Evolutionary conservation across 2,797 vertebrate genomes (phyloP).

Genomic region (Denticeps clupeoides): DNA sequence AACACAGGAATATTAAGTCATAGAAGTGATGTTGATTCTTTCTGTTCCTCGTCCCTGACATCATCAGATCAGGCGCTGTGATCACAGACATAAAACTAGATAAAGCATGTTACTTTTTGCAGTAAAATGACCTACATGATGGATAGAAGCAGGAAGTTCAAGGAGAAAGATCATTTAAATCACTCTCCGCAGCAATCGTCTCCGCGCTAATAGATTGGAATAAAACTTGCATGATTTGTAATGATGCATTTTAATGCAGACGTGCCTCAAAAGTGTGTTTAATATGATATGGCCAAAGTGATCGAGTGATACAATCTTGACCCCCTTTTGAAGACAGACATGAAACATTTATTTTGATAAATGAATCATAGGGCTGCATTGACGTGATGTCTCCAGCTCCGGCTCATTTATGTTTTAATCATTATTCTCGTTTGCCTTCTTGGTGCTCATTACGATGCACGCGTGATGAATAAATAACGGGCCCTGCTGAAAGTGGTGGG

Average conservation of each 20-base stretch:
- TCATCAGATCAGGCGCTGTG: too few relatives aligned
- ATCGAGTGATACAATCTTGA: conserved; percentile 23
- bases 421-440: conserved; percentile 12
- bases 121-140: too few relatives aligned
- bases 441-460: conserved; percentile 7
- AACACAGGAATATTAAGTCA: too few relatives aligned
- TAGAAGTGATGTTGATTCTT: too few relatives aligned
- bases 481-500: background rate
- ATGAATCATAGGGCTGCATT: conserved; percentile 24
- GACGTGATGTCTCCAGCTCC: conserved; percentile 9
- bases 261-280: conserved; percentile 18
- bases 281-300: conserved; percentile 26
- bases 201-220: background rate
- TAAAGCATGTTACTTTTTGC: too few relatives aligned
- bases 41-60: too few relatives aligned
- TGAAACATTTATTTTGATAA: conserved; percentile 28
- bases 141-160: too few relatives aligned
- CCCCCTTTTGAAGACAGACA: conserved; percentile 24
- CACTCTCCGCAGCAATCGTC: too few relatives aligned
- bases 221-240: conserved; percentile 25
- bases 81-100: too few relatives aligned
- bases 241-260: conserved; percentile 23
- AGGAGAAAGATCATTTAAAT: conserved; percentile 3
- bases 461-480: background rate
- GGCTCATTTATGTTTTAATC: conserved; percentile 17